A percentile compares a stretch with the other conserved stretches of the same genome.
Conservation (phyloP, 2,797 vertebrate species). For the Muraenolepis orangiensis region DNA sequence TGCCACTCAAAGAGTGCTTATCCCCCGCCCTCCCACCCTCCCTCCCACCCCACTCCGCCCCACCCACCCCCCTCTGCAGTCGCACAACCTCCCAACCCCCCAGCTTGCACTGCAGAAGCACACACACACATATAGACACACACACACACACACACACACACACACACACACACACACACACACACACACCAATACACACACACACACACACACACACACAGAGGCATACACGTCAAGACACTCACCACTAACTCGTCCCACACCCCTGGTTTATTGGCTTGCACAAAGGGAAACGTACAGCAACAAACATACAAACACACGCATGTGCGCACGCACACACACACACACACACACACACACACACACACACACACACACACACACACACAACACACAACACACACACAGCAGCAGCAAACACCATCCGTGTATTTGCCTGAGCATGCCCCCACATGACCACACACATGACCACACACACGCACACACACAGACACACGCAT, state of each 20-base stretch:
- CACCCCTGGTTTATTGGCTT: no score
- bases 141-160: neutral
- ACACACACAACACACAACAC: neutral
- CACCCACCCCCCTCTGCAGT: slow-evolving; percentile 8
- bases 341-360: neutral
- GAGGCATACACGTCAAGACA: no score
- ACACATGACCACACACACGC: neutral
- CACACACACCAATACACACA: no score
- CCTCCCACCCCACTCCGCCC: slow-evolving; percentile 37
- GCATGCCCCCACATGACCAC: neutral
- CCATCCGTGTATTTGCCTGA: no score
- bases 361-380: neutral
- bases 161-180: no score
- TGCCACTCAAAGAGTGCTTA: slow-evolving; percentile 88
- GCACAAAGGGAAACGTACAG: no score
- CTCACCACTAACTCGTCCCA: no score
- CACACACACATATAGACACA: neutral
- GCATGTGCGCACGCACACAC: neutral
- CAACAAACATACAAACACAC: neutral
- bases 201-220: no score
- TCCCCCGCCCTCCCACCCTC: slow-evolving; percentile 53
- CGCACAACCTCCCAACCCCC: neutral
- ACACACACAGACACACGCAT: no score
- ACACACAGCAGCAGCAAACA: neutral
- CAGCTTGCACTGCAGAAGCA: no score